phyloP scores from a whole-genome alignment of 2,888 invertebrate genomes.

The Mylabris sibirica region DNA sequence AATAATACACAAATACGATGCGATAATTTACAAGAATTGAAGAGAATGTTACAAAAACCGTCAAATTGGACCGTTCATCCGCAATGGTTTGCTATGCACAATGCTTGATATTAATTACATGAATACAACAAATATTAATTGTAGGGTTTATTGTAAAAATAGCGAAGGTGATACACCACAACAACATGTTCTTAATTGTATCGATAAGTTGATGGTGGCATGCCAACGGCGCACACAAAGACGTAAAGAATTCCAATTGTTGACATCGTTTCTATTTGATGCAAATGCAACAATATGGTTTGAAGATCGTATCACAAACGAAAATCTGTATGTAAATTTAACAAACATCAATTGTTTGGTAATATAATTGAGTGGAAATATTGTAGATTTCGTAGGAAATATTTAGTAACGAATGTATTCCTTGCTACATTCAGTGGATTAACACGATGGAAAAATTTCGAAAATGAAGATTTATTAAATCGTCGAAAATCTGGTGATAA shows the following conservation, averaged over 20 bases:
- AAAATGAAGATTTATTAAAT: constrained; percentile 34
- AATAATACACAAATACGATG: constrained; percentile 67
- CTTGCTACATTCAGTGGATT: constrained; percentile 89
- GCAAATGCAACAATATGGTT: constrained; percentile 54
- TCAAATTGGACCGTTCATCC: constrained; percentile 86
- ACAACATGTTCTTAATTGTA: constrained; percentile 39
- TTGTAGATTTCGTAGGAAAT: constrained; percentile 35
- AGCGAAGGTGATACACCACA: constrained; percentile 42
- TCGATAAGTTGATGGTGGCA: constrained; percentile 11
- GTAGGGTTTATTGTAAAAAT: constrained; percentile 70
- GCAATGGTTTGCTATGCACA: constrained; percentile 70
- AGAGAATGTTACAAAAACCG: constrained; percentile 48
- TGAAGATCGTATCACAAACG: constrained; percentile 40
- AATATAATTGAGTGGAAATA: neutral
- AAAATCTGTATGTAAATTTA: constrained; percentile 35
- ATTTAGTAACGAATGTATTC: constrained; percentile 67
- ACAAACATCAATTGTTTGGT: neutral
- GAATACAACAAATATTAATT: neutral
- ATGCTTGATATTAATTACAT: neutral
- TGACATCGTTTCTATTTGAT: constrained; percentile 50
- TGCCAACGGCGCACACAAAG: neutral
- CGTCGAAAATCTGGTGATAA: constrained; percentile 20
- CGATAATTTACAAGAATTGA: constrained; percentile 63
- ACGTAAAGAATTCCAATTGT: constrained; percentile 12
- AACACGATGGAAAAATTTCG: constrained; percentile 76